These are phyloP conservation scores for Podarcis muralis DNA, from an alignment of 2,113 vertebrate species.

Conservation along the genomic window DNA sequence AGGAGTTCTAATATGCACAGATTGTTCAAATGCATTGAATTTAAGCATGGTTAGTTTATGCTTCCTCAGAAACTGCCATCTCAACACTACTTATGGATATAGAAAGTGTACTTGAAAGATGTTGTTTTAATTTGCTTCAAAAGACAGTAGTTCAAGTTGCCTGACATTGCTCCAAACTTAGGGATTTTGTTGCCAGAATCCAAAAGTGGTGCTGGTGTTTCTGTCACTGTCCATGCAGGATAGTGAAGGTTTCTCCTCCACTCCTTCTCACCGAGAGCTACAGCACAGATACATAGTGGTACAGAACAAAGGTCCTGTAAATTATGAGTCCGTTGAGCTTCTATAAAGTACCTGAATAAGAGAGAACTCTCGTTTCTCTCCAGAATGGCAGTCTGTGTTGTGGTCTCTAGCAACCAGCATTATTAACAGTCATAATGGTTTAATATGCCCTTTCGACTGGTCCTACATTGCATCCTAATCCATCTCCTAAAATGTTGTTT, in stretches of 20 bases:
- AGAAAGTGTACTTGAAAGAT: background rate
- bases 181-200: background rate
- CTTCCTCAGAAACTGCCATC: conserved; percentile 23
- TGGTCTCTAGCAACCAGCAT: background rate
- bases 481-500: background rate
- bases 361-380: background rate
- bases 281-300: no score
- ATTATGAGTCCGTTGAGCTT: no score
- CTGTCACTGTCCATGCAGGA: no score
- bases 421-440: background rate
- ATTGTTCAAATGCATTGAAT: conserved; percentile 9
- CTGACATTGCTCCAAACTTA: background rate
- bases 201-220: background rate
- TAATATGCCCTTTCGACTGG: background rate
- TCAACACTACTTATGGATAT: conserved; percentile 33
- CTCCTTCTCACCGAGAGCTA: no score
- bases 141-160: background rate
- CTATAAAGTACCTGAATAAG: background rate
- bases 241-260: no score
- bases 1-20: background rate
- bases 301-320: no score
- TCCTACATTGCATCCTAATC: background rate
- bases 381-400: background rate
- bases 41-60: background rate
- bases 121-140: background rate